Conservation (phyloP, 2,113 vertebrate species). For the Thymallus thymallus region DNA sequence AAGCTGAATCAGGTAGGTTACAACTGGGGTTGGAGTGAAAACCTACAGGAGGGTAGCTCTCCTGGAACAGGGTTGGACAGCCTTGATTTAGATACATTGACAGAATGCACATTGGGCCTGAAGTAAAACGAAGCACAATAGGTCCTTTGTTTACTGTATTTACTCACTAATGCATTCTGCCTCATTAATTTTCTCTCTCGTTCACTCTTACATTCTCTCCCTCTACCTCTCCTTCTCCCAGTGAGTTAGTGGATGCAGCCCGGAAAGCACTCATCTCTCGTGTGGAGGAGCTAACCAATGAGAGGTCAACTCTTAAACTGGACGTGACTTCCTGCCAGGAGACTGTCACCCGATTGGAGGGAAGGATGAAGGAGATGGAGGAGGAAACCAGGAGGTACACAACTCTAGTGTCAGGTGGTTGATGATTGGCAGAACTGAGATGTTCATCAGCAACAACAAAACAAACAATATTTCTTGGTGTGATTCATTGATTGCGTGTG, state of each 20-base stretch:
- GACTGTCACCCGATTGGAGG: constrained; percentile 61
- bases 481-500: neutral
- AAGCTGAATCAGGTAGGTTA: too few species aligned
- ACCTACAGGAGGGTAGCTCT: too few species aligned
- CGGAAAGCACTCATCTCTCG: constrained; percentile 74
- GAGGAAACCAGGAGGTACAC: constrained; percentile 74
- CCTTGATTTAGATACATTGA: neutral
- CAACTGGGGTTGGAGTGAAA: too few species aligned
- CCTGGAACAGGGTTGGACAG: too few species aligned
- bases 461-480: neutral
- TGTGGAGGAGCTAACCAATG: constrained; percentile 74
- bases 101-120: neutral
- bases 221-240: constrained; percentile 22
- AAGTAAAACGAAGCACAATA: neutral
- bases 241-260: constrained; percentile 69
- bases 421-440: neutral
- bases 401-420: neutral
- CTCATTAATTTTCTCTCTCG: neutral
- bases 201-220: neutral
- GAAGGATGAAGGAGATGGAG: constrained; percentile 71
- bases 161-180: neutral
- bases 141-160: neutral
- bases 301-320: constrained; percentile 67
- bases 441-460: neutral
- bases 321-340: constrained; percentile 67